These are phyloP conservation scores for Phengaris arion DNA, from an alignment of 2,888 invertebrate species.

Conservation along the genomic window DNA sequence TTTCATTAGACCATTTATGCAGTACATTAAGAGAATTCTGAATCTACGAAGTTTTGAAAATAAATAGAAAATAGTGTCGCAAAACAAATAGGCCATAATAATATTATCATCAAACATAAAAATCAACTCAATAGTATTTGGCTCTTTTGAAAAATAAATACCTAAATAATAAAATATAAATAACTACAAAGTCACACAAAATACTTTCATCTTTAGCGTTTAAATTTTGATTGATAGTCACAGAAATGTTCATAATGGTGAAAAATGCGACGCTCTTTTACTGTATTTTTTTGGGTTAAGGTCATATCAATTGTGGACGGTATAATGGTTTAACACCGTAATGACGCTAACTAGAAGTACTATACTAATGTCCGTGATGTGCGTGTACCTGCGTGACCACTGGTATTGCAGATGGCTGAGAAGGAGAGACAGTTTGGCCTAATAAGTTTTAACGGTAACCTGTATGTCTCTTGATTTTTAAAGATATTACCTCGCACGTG, in stretches of 20 bases:
- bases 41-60: too few relatives aligned
- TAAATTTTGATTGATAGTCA: background rate
- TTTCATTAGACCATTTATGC: too few relatives aligned
- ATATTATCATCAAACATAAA: too few relatives aligned
- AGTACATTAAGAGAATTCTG: too few relatives aligned
- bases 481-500: too few relatives aligned
- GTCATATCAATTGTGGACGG: slow-evolving; percentile 12
- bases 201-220: background rate
- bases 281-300: slow-evolving; percentile 14
- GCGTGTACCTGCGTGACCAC: background rate
- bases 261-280: slow-evolving; percentile 15
- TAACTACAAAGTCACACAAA: background rate
- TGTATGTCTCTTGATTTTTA: too few relatives aligned
- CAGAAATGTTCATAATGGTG: slow-evolving; percentile 5
- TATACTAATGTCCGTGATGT: background rate
- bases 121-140: too few relatives aligned
- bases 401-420: background rate
- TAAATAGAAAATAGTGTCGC: too few relatives aligned
- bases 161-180: background rate
- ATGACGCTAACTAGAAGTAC: slow-evolving; percentile 6
- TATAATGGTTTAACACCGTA: slow-evolving; percentile 22
- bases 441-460: too few relatives aligned
- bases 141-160: too few relatives aligned
- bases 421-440: too few relatives aligned
- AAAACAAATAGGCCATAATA: too few relatives aligned